Base-by-base conservation (phyloP, 1,140 invertebrate genomes). In the Drosophila seguyi region DNA sequence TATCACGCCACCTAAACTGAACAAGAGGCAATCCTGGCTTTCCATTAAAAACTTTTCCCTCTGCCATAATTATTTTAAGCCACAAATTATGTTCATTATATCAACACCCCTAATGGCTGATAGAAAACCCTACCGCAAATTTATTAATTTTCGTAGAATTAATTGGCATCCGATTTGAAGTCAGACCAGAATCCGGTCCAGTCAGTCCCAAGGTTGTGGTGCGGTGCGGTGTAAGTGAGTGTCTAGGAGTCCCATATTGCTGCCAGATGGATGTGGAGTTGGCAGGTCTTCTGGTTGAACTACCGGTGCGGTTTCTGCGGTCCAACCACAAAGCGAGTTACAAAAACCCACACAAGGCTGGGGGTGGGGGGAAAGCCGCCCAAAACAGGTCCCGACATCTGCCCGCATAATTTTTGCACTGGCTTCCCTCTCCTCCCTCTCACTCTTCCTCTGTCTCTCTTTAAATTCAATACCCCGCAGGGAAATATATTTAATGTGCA, bases 251-350 rank as follows among this genome's bases (percentile, higher is more conserved):
- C 39, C 13, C 66, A 38, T 44, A 42, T 41, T 14, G 22, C 22
- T 29, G 20, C 38, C 25, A 50, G 52, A 48, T 34, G 31, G n/a
- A 38, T 67, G 42, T 63, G 73, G 27, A 27, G 44, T 20, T 75
- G 73, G 44, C 71, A 66, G 71, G 36, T 57, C 72, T 75, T 76
- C 74, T 75, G 61, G 74, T 59, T 67, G 72, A 77, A 57, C 63
- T 78, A 78, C 75, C 75, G 56, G 59, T 78, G 74, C 50, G 75
- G 75, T 78, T 78, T 41, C 41, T 69, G 75, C 44, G 75, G 75
- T 78, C 36, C 42, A 25, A 68, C 75, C 75, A 18, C 73, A 77
- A 60, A 77, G 73, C 55, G 73, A 77, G 75, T 60, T 77, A 55
- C 45, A 66, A 59, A 76, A 65, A 31, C 63, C 63, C 8, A 41